These are phyloP conservation scores for Chaetodon trifasciatus DNA, from an alignment of 2,797 vertebrate species.

Conservation along the genomic window DNA sequence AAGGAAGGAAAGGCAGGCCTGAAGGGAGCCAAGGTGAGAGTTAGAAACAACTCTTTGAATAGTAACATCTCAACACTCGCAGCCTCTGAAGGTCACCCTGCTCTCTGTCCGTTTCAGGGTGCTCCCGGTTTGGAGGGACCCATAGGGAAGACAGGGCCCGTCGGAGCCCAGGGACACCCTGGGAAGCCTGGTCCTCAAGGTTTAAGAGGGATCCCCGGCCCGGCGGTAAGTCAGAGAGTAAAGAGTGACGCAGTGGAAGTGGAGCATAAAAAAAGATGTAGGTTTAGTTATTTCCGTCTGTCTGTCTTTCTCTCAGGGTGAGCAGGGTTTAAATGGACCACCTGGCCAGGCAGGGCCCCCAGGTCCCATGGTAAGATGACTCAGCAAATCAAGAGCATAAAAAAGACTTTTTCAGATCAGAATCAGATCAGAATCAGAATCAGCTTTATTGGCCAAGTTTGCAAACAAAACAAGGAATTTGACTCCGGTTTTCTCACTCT, in stretches of 20 bases:
- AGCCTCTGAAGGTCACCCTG: constrained; percentile 2
- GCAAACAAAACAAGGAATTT: no score
- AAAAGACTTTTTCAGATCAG: not conserved
- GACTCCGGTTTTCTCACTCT: no score
- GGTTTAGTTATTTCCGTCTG: not conserved
- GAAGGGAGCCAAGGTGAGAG: constrained; percentile 83
- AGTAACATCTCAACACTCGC: not conserved
- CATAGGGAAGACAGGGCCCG: constrained; percentile 93
- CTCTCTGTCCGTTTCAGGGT: constrained; percentile 83
- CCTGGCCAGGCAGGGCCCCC: constrained; percentile 95
- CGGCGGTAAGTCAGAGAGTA: constrained; percentile 88
- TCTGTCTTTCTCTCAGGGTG: constrained; percentile 87
- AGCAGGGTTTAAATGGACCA: constrained; percentile 95
- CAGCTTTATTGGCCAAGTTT: no score
- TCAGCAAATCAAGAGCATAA: not conserved
- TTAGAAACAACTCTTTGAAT: constrained; percentile 9
- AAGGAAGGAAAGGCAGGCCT: constrained; percentile 81
- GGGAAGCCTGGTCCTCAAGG: constrained; percentile 94
- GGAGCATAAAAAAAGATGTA: not conserved
- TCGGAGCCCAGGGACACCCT: constrained; percentile 92
- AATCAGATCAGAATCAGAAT: no score
- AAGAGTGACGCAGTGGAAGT: not conserved
- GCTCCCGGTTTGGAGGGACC: constrained; percentile 92
- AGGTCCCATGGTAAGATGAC: constrained; percentile 92
- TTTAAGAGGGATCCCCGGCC: constrained; percentile 94